These are phyloP conservation scores for Pagrus major DNA, from an alignment of 2,113 vertebrate genomes.

Conservation along the genomic window DNA sequence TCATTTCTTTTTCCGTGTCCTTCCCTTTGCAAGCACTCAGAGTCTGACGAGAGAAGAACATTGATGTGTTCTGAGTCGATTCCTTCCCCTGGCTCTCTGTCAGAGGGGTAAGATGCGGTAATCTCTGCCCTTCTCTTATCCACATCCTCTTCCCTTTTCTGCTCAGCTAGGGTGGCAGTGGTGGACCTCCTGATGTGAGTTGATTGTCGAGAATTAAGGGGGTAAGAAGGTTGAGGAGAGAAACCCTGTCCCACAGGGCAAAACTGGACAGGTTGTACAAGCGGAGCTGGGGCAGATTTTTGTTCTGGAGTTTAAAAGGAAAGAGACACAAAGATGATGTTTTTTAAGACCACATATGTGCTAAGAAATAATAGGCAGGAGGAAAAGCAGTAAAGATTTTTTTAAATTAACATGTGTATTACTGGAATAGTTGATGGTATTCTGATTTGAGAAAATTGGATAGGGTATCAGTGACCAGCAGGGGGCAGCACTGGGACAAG, in stretches of 20 bases:
- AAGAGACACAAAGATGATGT: background rate
- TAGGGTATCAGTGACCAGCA: constrained; percentile 44
- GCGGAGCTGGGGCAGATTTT: constrained; percentile 51
- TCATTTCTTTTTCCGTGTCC: constrained; percentile 24
- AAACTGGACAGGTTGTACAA: constrained; percentile 55
- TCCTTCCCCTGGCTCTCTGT: constrained; percentile 85
- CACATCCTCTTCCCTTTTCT: constrained; percentile 41
- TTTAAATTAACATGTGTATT: background rate
- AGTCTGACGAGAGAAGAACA: constrained; percentile 50
- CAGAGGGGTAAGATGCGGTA: constrained; percentile 66
- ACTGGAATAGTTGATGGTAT: background rate
- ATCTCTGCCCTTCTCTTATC: constrained; percentile 31
- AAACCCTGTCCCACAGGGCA: constrained; percentile 72
- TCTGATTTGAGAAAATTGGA: background rate
- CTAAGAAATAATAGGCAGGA: background rate
- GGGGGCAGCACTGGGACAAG: constrained; percentile 56
- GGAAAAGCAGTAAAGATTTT: background rate
- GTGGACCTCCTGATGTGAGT: constrained; percentile 59
- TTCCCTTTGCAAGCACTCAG: constrained; percentile 41
- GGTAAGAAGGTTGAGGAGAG: constrained; percentile 46
- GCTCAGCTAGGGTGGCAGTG: constrained; percentile 19
- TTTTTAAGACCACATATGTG: background rate
- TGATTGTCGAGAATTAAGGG: constrained; percentile 31
- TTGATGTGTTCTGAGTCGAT: constrained; percentile 82
- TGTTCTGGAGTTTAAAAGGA: constrained; percentile 67